phyloP scores from a whole-genome alignment of 2,113 vertebrate species.

The Ammodytes dubius region DNA sequence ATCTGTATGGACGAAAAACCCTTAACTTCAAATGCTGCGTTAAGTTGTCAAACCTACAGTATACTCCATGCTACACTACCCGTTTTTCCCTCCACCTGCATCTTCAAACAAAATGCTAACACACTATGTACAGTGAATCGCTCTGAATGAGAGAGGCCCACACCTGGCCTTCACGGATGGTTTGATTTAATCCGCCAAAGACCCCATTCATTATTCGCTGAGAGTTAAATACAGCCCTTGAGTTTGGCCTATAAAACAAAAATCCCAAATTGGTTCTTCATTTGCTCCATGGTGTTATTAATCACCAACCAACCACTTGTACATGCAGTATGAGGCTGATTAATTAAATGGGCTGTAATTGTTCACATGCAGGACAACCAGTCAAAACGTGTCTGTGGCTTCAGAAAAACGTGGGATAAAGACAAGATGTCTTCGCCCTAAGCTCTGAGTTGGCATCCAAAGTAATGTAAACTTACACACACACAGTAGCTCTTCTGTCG shows the following conservation, averaged over 20 bases:
- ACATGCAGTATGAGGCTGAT: constrained; percentile 28
- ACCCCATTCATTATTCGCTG: constrained; percentile 44
- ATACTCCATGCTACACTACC: constrained; percentile 1
- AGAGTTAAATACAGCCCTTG: constrained; percentile 29
- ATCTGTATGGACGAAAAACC: constrained; percentile 3
- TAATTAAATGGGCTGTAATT: constrained; percentile 28
- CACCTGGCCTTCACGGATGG: constrained; percentile 58
- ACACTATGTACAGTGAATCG: constrained; percentile 32
- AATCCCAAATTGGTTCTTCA: constrained; percentile 49
- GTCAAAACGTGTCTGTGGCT: constrained; percentile 11
- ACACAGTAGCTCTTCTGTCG: neutral
- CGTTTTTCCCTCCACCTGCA: constrained; percentile 51
- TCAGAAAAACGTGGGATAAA: neutral
- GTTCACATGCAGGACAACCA: constrained; percentile 12
- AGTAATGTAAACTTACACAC: neutral
- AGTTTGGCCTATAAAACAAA: constrained; percentile 34
- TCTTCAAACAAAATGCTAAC: constrained; percentile 52
- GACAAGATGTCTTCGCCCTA: neutral
- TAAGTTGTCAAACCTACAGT: constrained; percentile 19
- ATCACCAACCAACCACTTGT: constrained; percentile 33
- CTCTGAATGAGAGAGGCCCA: constrained; percentile 39
- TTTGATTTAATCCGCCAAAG: constrained; percentile 60
- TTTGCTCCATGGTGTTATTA: constrained; percentile 48
- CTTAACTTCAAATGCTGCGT: constrained; percentile 2
- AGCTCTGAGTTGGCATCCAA: neutral